These are phyloP conservation scores for Tiaroga cobitis DNA, from an alignment of 2,797 vertebrate genomes.

Conservation along the genomic window DNA sequence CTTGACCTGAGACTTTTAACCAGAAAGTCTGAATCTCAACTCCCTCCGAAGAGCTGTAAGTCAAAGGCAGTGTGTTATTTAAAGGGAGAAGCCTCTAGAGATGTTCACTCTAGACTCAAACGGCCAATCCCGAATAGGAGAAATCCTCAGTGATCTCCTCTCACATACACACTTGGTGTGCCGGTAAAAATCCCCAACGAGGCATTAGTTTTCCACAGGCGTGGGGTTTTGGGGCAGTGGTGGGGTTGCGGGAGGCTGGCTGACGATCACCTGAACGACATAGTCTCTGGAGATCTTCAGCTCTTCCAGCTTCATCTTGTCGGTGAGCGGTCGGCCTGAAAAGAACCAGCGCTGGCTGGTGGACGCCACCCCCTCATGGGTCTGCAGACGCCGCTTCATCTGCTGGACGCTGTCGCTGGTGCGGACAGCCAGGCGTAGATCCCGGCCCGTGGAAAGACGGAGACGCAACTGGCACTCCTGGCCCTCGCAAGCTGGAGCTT, in stretches of 20 bases:
- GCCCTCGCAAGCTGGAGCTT: conserved; percentile 85
- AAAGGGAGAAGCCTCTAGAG: conserved; percentile 27
- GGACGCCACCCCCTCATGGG: conserved; percentile 86
- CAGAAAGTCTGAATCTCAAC: background rate
- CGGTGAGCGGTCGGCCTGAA: conserved; percentile 93
- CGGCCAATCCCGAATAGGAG: conserved; percentile 4
- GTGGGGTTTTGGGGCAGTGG: conserved; percentile 79
- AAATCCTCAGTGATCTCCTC: conserved; percentile 7
- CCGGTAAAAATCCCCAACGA: background rate
- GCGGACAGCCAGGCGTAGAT: conserved; percentile 90
- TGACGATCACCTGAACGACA: conserved; percentile 97
- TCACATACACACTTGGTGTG: background rate
- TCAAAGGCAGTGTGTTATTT: conserved; percentile 43
- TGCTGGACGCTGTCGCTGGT: conserved; percentile 92
- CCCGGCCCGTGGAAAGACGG: conserved; percentile 94
- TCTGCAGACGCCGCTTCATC: conserved; percentile 94
- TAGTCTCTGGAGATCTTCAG: conserved; percentile 98
- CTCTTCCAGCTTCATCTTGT: conserved; percentile 96
- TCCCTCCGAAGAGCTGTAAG: conserved; percentile 8
- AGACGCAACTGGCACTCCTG: conserved; percentile 94
- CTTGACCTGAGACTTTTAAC: background rate
- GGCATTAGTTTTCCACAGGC: conserved; percentile 87
- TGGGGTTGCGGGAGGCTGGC: conserved; percentile 85
- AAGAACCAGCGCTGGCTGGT: conserved; percentile 96
- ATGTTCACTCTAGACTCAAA: conserved; percentile 15